These are phyloP conservation scores for Cartodere bifasciata DNA, from an alignment of 2,888 invertebrate genomes.

Conservation along the genomic window DNA sequence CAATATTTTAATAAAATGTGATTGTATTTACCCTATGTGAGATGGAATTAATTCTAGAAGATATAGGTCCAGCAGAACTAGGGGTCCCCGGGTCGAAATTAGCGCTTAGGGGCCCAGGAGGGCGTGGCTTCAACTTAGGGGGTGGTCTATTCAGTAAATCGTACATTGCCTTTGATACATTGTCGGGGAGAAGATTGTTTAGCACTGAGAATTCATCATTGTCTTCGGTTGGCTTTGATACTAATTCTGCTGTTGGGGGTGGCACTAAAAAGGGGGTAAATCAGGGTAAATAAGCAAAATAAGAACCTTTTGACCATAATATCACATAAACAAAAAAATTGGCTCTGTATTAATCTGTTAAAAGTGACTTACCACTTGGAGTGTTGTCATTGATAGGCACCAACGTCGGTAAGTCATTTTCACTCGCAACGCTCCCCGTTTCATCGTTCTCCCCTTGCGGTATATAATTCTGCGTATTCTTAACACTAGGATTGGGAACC, in stretches of 20 bases:
- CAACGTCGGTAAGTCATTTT: constrained; percentile 7
- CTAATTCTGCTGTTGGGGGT: background rate
- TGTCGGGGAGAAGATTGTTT: constrained; percentile 24
- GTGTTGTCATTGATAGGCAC: constrained; percentile 5
- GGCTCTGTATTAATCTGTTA: too few species aligned
- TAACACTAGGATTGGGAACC: too few species aligned
- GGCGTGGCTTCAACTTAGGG: constrained; percentile 35
- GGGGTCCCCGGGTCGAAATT: constrained; percentile 28
- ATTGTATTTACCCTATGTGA: constrained; percentile 29
- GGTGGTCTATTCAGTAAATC: constrained; percentile 30
- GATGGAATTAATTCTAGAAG: constrained; percentile 29
- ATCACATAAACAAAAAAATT: too few species aligned
- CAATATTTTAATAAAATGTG: too few species aligned
- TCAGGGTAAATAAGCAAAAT: too few species aligned
- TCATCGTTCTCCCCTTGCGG: constrained; percentile 21
- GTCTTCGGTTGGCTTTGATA: background rate
- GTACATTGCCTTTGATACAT: constrained; percentile 24
- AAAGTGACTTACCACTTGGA: too few species aligned
- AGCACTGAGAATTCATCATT: constrained; percentile 21
- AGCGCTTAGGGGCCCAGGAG: constrained; percentile 35
- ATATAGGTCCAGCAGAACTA: constrained; percentile 28
- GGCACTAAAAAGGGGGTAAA: too few species aligned
- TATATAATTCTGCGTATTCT: constrained; percentile 26
- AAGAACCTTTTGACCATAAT: too few species aligned
- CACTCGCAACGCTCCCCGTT: background rate